phyloP scores from a whole-genome alignment of 1,140 invertebrate genomes.

The Sycophila sp. region DNA sequence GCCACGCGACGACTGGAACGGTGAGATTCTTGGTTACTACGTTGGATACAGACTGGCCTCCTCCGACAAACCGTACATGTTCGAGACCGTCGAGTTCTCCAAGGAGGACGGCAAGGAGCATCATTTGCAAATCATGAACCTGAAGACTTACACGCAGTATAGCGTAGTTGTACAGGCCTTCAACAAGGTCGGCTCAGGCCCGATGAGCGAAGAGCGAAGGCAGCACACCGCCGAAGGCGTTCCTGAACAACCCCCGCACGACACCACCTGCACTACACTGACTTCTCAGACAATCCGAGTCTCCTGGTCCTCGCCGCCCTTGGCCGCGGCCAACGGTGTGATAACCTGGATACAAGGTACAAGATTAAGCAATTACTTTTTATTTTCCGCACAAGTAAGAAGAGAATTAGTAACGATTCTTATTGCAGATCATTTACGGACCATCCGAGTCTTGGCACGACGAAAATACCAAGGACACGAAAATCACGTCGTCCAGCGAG shows the following conservation, averaged over 20 bases:
- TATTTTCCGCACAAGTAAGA: neutral
- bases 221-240: conserved; percentile 93
- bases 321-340: conserved; percentile 90
- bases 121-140: conserved; percentile 81
- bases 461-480: conserved; percentile 90
- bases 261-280: conserved; percentile 88
- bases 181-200: conserved; percentile 93
- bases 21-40: conserved; percentile 90
- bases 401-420: neutral
- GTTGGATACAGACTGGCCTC: conserved; percentile 90
- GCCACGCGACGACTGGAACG: conserved; percentile 89
- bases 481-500: conserved; percentile 90
- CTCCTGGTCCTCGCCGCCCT: conserved; percentile 90
- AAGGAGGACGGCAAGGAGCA: conserved; percentile 92
- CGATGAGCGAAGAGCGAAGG: conserved; percentile 87
- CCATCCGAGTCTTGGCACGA: conserved; percentile 93
- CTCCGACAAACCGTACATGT: conserved; percentile 90
- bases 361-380: too few species aligned
- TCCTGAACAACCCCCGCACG: conserved; percentile 92
- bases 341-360: conserved; percentile 92
- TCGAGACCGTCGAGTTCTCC: conserved; percentile 91
- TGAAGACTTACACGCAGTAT: conserved; percentile 94
- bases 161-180: conserved; percentile 94
- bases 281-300: conserved; percentile 94
- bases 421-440: conserved; percentile 82